Conservation (phyloP, 2,797 vertebrate genomes). For the Bradypus variegatus region DNA sequence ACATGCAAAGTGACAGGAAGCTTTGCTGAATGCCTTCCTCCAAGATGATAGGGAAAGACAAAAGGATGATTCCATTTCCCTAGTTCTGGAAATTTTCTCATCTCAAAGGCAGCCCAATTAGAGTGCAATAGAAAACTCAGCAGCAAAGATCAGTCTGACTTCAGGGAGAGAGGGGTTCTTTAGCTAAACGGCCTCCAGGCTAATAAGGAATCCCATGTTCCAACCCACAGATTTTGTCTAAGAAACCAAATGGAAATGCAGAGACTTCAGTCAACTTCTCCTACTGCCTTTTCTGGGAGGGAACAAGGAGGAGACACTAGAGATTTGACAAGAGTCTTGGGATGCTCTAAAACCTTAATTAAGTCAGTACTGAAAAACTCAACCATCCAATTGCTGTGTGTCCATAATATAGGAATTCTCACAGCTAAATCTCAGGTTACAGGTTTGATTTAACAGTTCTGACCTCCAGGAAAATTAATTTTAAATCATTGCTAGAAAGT, state of each 20-base stretch:
- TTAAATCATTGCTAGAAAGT: constrained; percentile 24
- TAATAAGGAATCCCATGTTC: background rate
- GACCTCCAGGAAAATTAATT: constrained; percentile 35
- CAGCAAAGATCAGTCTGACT: background rate
- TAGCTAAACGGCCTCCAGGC: background rate
- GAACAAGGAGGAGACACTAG: background rate
- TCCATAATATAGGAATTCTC: background rate
- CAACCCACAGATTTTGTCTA: background rate
- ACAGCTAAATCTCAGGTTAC: background rate
- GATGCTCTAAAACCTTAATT: background rate
- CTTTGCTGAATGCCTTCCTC: background rate
- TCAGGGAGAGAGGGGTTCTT: background rate
- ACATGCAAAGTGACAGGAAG: background rate
- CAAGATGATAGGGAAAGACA: background rate
- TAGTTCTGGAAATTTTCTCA: background rate
- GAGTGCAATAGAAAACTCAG: background rate
- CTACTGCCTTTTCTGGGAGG: background rate
- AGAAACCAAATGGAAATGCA: background rate
- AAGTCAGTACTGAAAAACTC: background rate
- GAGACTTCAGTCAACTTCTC: background rate
- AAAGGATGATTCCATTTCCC: background rate
- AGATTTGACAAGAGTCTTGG: background rate
- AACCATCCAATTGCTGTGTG: background rate
- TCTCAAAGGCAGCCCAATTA: background rate
- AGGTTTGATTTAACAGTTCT: constrained; percentile 4